A percentile compares a stretch with the other conserved stretches of the same genome.
Conservation (phyloP, 1,140 invertebrate species). For the Hylyphantes graminicola region DNA sequence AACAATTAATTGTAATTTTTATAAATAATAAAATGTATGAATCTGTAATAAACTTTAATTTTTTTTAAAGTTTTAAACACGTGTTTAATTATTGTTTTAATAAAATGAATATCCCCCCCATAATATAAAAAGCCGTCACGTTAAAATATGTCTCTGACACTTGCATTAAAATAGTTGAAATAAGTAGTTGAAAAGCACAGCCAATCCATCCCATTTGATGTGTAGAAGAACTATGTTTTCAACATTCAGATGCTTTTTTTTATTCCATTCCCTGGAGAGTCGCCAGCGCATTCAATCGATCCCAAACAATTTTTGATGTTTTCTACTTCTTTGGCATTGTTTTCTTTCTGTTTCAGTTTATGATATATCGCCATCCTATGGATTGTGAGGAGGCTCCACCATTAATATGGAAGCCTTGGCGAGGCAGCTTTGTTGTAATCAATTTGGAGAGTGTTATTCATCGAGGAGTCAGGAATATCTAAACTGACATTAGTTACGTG, state of each 20-base stretch:
- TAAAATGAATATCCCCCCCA: too few species aligned
- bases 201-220: constrained; percentile 42
- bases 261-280: constrained; percentile 17
- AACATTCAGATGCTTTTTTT: constrained; percentile 24
- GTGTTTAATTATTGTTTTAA: too few species aligned
- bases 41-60: too few species aligned
- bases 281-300: constrained; percentile 46
- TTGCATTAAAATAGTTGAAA: constrained; percentile 25
- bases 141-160: constrained; percentile 8
- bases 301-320: constrained; percentile 46
- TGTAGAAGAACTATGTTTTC: constrained; percentile 43
- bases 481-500: constrained; percentile 55
- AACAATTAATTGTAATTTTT: too few species aligned
- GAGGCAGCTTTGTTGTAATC: constrained; percentile 44
- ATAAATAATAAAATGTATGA: too few species aligned
- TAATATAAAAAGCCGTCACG: background rate
- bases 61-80: too few species aligned
- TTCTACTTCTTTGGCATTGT: constrained; percentile 48
- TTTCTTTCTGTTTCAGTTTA: constrained; percentile 42
- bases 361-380: constrained; percentile 45
- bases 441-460: constrained; percentile 53
- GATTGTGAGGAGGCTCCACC: constrained; percentile 42
- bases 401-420: constrained; percentile 44
- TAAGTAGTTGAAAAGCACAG: constrained; percentile 8
- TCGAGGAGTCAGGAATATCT: constrained; percentile 53